Evolutionary conservation across 1,140 invertebrate genomes (phyloP).

Genomic region (Diorhabda sublineata): DNA sequence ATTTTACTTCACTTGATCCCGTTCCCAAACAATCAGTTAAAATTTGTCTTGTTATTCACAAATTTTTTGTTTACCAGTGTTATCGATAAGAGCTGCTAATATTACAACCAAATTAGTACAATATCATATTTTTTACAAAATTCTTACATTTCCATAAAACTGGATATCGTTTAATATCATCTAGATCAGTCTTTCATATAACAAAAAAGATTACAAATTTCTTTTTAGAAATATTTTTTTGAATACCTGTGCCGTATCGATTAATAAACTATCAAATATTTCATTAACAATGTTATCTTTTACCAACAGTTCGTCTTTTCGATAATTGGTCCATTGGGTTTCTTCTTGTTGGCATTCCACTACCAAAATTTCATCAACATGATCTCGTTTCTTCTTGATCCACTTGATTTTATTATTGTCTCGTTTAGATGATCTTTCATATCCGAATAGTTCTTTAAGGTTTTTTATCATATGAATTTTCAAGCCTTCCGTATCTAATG

Average conservation of each 20-base stretch:
- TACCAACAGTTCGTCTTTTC: slow-evolving; percentile 63
- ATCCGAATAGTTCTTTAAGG: slow-evolving; percentile 55
- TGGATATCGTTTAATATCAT: background rate
- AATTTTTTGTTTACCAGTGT: too few species aligned
- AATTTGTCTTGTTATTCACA: too few species aligned
- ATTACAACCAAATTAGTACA: too few species aligned
- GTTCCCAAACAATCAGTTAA: too few species aligned
- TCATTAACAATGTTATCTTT: slow-evolving; percentile 63
- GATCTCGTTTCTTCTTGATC: slow-evolving; percentile 65
- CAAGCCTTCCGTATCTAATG: slow-evolving; percentile 47
- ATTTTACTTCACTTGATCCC: too few species aligned
- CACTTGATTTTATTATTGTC: slow-evolving; percentile 62
- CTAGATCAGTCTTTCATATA: too few species aligned
- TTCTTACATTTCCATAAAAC: background rate
- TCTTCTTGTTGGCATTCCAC: slow-evolving; percentile 67
- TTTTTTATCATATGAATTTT: slow-evolving; percentile 54
- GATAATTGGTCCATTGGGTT: slow-evolving; percentile 67
- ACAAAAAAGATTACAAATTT: background rate
- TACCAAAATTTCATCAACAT: slow-evolving; percentile 67
- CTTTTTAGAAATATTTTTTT: slow-evolving; percentile 23
- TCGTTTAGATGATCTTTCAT: slow-evolving; percentile 49
- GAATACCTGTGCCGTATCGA: slow-evolving; percentile 53
- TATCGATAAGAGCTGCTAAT: too few species aligned
- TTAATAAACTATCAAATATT: slow-evolving; percentile 59
- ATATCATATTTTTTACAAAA: background rate